Percentiles rank a stretch among this genome's conserved stretches.
Evolutionary conservation across 2,113 vertebrate species (phyloP).

Genomic region (Helogale parvula): DNA sequence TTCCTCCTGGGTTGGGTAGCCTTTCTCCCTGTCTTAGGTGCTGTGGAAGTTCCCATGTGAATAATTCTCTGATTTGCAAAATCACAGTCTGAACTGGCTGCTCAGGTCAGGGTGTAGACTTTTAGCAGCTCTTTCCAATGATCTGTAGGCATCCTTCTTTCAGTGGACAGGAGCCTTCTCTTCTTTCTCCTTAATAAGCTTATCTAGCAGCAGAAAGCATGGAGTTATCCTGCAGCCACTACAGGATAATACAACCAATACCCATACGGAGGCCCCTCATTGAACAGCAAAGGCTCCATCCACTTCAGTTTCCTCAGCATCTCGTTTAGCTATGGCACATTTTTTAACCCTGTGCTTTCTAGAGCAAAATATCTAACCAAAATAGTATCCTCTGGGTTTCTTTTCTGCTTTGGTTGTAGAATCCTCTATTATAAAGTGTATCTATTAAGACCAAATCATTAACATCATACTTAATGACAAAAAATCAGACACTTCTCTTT

Average conservation of each 20-base stretch:
- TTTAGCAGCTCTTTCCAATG: not conserved
- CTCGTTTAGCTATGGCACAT: not conserved
- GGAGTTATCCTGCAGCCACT: not conserved
- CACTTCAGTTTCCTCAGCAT: not conserved
- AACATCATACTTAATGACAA: not conserved
- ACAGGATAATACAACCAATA: too few relatives aligned
- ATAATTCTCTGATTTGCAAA: not conserved
- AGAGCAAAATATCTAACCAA: not conserved
- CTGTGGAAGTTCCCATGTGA: not conserved
- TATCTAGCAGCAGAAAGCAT: not conserved
- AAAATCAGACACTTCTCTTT: not conserved
- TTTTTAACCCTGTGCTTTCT: not conserved
- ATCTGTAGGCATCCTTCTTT: not conserved
- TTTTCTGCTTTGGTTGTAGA: not conserved
- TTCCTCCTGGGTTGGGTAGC: not conserved
- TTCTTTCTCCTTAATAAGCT: not conserved
- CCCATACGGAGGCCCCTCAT: not conserved
- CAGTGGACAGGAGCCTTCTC: not conserved
- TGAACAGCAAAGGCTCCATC: not conserved
- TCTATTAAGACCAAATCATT: not conserved
- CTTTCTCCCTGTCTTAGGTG: conserved; percentile 10
- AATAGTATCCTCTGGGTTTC: not conserved
- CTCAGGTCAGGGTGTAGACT: not conserved
- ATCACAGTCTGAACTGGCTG: not conserved
- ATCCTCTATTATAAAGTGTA: not conserved